phyloP scores from a whole-genome alignment of 1,140 invertebrate species.

The Drosophila azteca region DNA sequence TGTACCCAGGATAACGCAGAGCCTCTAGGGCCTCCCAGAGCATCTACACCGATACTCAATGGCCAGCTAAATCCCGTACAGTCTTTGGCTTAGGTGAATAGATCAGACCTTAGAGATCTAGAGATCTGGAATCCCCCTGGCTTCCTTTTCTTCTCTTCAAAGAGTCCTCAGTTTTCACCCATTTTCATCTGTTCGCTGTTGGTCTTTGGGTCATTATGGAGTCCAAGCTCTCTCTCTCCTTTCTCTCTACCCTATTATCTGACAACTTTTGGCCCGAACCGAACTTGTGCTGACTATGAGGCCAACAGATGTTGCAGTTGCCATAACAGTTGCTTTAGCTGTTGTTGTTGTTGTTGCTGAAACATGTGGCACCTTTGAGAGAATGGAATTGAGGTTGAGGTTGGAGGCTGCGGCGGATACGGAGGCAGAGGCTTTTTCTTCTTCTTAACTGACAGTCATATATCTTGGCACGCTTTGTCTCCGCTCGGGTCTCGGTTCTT shows the following conservation, averaged over 20 bases:
- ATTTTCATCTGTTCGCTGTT: background rate
- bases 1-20: background rate
- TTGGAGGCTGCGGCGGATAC: constrained; percentile 5
- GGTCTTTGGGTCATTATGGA: constrained; percentile 33
- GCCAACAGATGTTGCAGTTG: constrained; percentile 68
- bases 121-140: too few relatives aligned
- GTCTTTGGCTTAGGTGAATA: too few relatives aligned
- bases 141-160: too few relatives aligned
- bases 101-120: too few relatives aligned
- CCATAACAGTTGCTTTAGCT: background rate
- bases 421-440: constrained; percentile 38
- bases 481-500: constrained; percentile 15
- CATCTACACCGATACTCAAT: too few relatives aligned
- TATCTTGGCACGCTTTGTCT: constrained; percentile 65
- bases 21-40: too few relatives aligned
- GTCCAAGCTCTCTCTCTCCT: constrained; percentile 24
- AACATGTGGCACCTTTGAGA: constrained; percentile 72
- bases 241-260: constrained; percentile 59
- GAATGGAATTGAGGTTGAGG: constrained; percentile 19
- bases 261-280: constrained; percentile 44
- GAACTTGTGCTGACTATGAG: constrained; percentile 37
- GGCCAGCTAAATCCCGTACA: too few relatives aligned
- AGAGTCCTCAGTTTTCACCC: too few relatives aligned
- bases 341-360: constrained; percentile 22
- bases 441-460: constrained; percentile 72